Conservation (phyloP, 2,888 invertebrate genomes). For the Mactromeris polynyma region DNA sequence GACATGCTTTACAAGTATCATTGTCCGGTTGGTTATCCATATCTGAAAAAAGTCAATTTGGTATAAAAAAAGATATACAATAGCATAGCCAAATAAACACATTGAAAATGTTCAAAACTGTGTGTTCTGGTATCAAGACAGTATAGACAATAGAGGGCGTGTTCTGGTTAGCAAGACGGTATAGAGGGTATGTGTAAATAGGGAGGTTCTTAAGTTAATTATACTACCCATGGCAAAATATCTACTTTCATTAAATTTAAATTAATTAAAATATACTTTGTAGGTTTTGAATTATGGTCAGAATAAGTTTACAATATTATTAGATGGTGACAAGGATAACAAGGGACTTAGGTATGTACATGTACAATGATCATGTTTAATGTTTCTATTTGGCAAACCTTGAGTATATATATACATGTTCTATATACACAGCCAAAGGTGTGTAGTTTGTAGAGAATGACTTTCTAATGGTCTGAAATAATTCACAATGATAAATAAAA, state of each 20-base stretch:
- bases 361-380: neutral
- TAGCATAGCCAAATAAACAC: constrained; percentile 15
- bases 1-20: neutral
- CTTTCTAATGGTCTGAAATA: constrained; percentile 31
- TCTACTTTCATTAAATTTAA: too few relatives aligned
- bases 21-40: neutral
- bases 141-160: too few relatives aligned
- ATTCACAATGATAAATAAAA: constrained; percentile 12
- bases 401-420: neutral
- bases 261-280: too few relatives aligned
- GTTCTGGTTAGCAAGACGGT: neutral
- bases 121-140: neutral
- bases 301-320: too few relatives aligned
- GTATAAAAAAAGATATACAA: neutral
- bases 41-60: constrained; percentile 30
- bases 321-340: too few relatives aligned
- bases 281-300: too few relatives aligned
- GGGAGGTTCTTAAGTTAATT: too few relatives aligned
- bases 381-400: neutral
- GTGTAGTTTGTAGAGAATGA: constrained; percentile 17
- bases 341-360: too few relatives aligned
- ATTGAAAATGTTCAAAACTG: constrained; percentile 5
- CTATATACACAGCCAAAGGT: neutral
- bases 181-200: neutral
- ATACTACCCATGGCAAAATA: too few relatives aligned